phyloP scores from a whole-genome alignment of 1,140 invertebrate genomes.

The Cataglyphis hispanica region DNA sequence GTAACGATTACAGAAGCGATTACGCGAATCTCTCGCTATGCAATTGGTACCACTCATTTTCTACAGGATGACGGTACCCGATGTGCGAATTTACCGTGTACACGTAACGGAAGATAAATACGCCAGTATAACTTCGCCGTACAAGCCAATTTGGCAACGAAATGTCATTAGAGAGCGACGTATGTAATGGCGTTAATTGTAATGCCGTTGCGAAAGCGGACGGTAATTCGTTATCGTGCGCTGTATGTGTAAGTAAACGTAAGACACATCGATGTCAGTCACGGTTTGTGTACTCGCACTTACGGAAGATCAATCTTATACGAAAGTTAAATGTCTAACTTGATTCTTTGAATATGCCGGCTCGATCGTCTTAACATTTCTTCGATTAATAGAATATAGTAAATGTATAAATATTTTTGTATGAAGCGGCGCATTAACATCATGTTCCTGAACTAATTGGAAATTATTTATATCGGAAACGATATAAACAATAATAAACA shows the following conservation, averaged over 20 bases:
- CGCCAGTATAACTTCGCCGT: slow-evolving; percentile 50
- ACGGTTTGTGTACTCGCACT: neutral
- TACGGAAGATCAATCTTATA: slow-evolving; percentile 12
- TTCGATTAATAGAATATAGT: neutral
- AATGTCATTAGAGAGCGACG: slow-evolving; percentile 56
- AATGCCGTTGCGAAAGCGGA: slow-evolving; percentile 43
- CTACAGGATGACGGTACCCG: slow-evolving; percentile 29
- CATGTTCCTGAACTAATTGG: neutral
- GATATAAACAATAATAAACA: neutral
- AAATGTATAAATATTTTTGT: neutral
- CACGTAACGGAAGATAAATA: slow-evolving; percentile 61
- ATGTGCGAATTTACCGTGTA: slow-evolving; percentile 39
- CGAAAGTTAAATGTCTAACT: neutral
- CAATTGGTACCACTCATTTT: slow-evolving; percentile 60
- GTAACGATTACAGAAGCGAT: slow-evolving; percentile 57
- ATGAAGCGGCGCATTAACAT: neutral
- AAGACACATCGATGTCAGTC: slow-evolving; percentile 38
- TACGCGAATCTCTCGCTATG: slow-evolving; percentile 54
- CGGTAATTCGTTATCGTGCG: slow-evolving; percentile 31
- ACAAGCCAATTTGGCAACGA: slow-evolving; percentile 64
- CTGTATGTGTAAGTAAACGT: slow-evolving; percentile 16
- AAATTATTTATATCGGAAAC: no score
- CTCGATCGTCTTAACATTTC: neutral
- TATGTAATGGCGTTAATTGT: slow-evolving; percentile 57
- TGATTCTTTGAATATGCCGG: neutral